Evolutionary conservation across 2,113 vertebrate genomes (phyloP).

Genomic region (Hydrolagus affinis): DNA sequence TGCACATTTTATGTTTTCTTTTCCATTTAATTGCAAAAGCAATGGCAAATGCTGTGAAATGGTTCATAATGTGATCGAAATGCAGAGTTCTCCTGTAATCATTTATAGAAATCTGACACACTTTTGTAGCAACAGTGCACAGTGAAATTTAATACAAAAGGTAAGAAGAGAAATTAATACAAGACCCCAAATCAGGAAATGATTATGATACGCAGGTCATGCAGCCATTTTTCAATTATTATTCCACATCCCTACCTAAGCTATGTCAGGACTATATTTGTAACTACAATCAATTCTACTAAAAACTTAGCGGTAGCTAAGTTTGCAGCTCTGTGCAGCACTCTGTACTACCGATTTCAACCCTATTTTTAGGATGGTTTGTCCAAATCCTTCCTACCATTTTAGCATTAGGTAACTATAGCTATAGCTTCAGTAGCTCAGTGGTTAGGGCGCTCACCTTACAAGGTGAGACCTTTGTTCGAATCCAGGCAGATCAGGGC

Average conservation of each 20-base stretch:
- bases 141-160: too few species aligned
- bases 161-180: not conserved
- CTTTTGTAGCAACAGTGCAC: not conserved
- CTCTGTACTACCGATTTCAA: too few species aligned
- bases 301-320: not conserved
- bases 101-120: not conserved
- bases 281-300: too few species aligned
- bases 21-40: not conserved
- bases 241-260: too few species aligned
- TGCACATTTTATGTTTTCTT: conserved; percentile 13
- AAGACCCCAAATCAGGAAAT: not conserved
- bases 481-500: too few species aligned
- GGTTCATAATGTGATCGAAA: not conserved
- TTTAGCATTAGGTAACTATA: too few species aligned
- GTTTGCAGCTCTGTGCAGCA: not conserved
- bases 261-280: too few species aligned
- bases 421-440: too few species aligned
- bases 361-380: not conserved
- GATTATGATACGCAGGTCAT: too few species aligned
- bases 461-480: too few species aligned
- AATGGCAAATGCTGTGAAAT: not conserved
- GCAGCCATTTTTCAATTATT: too few species aligned
- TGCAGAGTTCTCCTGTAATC: not conserved
- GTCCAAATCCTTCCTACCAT: not conserved
- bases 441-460: too few species aligned